These are phyloP conservation scores for Ferdinandea cuprea DNA, from an alignment of 2,888 invertebrate genomes.

Conservation along the genomic window DNA sequence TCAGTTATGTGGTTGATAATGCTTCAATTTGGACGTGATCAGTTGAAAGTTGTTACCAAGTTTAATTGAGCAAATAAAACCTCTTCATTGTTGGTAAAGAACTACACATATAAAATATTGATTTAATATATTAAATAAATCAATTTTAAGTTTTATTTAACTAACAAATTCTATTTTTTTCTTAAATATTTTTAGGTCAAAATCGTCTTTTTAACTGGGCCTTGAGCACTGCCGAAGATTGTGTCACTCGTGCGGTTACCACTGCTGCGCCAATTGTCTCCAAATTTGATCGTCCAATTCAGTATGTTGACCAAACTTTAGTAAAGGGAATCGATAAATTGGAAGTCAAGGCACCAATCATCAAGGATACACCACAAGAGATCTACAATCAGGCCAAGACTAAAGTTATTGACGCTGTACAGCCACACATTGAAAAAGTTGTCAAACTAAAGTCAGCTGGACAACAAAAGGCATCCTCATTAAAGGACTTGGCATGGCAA, in stretches of 20 bases:
- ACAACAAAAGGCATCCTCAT: constrained; percentile 85
- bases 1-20: no score
- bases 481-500: constrained; percentile 88
- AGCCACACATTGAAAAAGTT: constrained; percentile 84
- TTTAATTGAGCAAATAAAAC: no score
- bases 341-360: constrained; percentile 87
- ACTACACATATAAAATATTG: no score
- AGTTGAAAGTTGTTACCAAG: no score
- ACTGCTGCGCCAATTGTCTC: constrained; percentile 86
- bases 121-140: no score
- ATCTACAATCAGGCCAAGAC: constrained; percentile 85
- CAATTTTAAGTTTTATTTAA: no score
- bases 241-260: constrained; percentile 86
- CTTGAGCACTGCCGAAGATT: constrained; percentile 86
- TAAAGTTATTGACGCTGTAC: constrained; percentile 85
- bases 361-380: constrained; percentile 87
- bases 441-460: constrained; percentile 81
- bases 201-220: constrained; percentile 88
- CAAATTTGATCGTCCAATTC: constrained; percentile 84
- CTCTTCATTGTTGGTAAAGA: no score
- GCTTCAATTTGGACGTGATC: no score
- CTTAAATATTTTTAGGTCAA: constrained; percentile 84
- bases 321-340: constrained; percentile 87
- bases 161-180: constrained; percentile 17
- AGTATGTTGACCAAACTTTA: constrained; percentile 87